Evolutionary conservation across 1,140 invertebrate genomes (phyloP), one percentile per base, ranked within the genome.

Genomic region (Armadillidium nasatum): DNA sequence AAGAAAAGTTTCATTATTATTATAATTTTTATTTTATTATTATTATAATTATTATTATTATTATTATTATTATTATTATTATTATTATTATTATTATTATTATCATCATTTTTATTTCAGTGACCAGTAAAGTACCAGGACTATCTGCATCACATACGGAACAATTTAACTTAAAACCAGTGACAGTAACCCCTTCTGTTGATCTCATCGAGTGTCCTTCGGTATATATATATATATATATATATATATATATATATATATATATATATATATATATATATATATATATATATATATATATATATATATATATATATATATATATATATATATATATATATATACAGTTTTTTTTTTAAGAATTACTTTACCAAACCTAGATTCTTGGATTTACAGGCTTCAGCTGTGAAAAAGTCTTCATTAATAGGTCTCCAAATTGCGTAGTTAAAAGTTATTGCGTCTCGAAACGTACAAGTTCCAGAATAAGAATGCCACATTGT

Each of bases 221-320:
- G 50, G 50, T 60, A 60, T 15, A 19, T 60, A 60, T 15, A 33
- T 15, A 60, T 19, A 60, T 19, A 60, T 19, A 60, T 19, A 60
- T 19, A 60, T 60, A 60, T 60, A 60, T 60, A 60, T 60, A 60
- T 60, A 60, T 60, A 60, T 60, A 60, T 60, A 60, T 60, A 60
- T 60, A 60, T 60, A 60, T 60, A 60, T 60, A 60, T 60, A 60
- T 60, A 60, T 13, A 60, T 60, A 60, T 60, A 60, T 60, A 60
- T 60, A 60, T 60, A 60, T 60, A 60, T 60, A 60, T 60, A 60
- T 60, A 60, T 4, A 60, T 60, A 60, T 15, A 15, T 4, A 15
- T 15, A 60, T 60, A 60, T 60, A 60, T 60, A 60, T 60, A 60
- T 60, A 60, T 60, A 60, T 60, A 60, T 60, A 60, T 60, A 60